Evolutionary conservation across 2,797 vertebrate genomes (phyloP), one percentile per base, ranked within the genome.

Genomic region (Lepus townsendii): DNA sequence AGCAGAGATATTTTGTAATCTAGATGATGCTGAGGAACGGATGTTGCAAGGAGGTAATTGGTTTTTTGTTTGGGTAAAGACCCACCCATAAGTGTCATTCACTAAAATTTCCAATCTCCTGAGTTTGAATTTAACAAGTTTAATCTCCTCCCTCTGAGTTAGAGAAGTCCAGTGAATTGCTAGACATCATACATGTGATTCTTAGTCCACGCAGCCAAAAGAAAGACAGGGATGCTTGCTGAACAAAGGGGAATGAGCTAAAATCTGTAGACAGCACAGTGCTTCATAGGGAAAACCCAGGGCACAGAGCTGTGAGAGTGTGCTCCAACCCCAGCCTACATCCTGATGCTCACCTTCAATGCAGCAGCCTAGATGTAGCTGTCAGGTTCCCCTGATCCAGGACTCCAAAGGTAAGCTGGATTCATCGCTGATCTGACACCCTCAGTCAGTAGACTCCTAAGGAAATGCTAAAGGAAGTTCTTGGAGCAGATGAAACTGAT

Each of bases 1-100:
- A 77, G 75, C 68, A 57, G 72, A 85, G 11, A 75, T 32, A 19
- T 66, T 90, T 84, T 88, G n/a, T 65, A 60, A 65, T 84, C 91
- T 93, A 62, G 3, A 57, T 22, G 16, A 12, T 38, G 12, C 75
- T 89, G 42, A 8, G 30, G 60, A 92, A 3, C 38, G 73, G 2
- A 27, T 19, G 66, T 75, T 68, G 82, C 73, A 91, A 94, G 5
- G 30, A 38, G 7, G 8, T 71, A 30, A 62, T 27, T 85, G 71
- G 69, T 84, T 13, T 75, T 94, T 60, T 57, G 54, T 20, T 20
- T 57, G 42, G 26, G 13, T 11, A 65, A 7, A 47, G 9, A 93
- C 82, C 63, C 84, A 4, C 35, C 68, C 14, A 26, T 54, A 93
- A 76, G 22, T 32, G 50, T 77, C 62, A n/a, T 62, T 72, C 19